Evolutionary conservation across 2,888 invertebrate species (phyloP).

Genomic region (Drosophila maculinotata): DNA sequence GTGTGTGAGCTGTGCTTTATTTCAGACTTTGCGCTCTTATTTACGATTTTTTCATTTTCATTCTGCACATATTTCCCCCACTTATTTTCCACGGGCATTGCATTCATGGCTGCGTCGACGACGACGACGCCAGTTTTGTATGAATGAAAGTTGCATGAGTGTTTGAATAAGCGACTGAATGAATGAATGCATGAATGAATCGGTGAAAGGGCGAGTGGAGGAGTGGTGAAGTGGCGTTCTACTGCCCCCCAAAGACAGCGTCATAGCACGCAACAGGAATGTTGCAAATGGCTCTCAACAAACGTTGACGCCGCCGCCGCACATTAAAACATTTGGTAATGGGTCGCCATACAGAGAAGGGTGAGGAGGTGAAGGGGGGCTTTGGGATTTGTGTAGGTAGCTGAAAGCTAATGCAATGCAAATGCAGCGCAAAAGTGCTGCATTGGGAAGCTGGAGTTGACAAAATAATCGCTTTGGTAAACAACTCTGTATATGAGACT

Average conservation of each 20-base stretch:
- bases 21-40: constrained; percentile 77
- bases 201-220: constrained; percentile 24
- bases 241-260: constrained; percentile 11
- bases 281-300: constrained; percentile 64
- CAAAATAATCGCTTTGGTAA: constrained; percentile 57
- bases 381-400: background rate
- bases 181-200: constrained; percentile 60
- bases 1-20: constrained; percentile 62
- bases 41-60: constrained; percentile 67
- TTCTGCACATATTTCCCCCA: constrained; percentile 38
- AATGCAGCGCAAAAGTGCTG: constrained; percentile 45
- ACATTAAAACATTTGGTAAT: constrained; percentile 72
- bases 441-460: constrained; percentile 47
- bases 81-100: constrained; percentile 49
- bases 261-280: constrained; percentile 67
- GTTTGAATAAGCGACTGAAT: constrained; percentile 66
- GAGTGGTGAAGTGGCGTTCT: constrained; percentile 7
- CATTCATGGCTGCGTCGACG: constrained; percentile 48
- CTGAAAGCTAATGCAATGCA: constrained; percentile 53
- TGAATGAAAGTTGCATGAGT: constrained; percentile 80
- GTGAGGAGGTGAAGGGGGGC: too few relatives aligned
- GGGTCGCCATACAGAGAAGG: constrained; percentile 1
- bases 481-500: constrained; percentile 39
- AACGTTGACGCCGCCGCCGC: too few relatives aligned
- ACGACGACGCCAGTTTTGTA: constrained; percentile 49